Evolutionary conservation across 2,113 vertebrate genomes (phyloP).

Genomic region (Numida meleagris): DNA sequence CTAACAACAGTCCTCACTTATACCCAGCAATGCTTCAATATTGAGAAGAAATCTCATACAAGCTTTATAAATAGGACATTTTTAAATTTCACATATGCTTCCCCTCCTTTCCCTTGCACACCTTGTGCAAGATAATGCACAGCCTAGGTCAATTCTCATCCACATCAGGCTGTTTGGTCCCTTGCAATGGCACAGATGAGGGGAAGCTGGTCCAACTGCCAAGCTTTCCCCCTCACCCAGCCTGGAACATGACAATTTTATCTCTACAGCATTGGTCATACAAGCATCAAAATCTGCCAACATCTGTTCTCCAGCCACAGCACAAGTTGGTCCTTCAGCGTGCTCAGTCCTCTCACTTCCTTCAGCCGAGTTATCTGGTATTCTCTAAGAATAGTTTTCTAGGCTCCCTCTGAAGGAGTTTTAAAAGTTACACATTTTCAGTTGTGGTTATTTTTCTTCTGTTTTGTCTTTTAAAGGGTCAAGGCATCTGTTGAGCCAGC

Average conservation of each 20-base stretch:
- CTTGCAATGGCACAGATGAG: accelerated
- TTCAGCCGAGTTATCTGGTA: background rate
- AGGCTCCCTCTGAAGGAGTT: background rate
- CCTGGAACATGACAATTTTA: background rate
- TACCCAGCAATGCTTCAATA: background rate
- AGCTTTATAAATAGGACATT: background rate
- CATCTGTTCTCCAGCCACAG: background rate
- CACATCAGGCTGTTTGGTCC: background rate
- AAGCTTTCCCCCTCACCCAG: background rate
- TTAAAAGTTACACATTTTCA: conserved; percentile 6
- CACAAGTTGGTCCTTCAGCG: background rate
- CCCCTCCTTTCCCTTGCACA: background rate
- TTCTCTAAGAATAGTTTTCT: background rate
- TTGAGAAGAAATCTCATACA: accelerated
- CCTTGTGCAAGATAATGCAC: background rate
- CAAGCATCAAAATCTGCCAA: background rate
- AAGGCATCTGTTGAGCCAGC: background rate
- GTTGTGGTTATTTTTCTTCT: conserved; percentile 4
- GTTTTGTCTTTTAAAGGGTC: conserved; percentile 56
- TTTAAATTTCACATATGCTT: background rate
- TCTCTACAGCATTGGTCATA: background rate
- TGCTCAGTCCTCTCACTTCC: background rate
- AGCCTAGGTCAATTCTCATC: accelerated
- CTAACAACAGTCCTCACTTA: background rate
- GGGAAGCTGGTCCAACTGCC: background rate